Percentiles rank a stretch among this genome's conserved stretches.
phyloP scores from a whole-genome alignment of 2,113 vertebrate genomes.

The Mastomys coucha region DNA sequence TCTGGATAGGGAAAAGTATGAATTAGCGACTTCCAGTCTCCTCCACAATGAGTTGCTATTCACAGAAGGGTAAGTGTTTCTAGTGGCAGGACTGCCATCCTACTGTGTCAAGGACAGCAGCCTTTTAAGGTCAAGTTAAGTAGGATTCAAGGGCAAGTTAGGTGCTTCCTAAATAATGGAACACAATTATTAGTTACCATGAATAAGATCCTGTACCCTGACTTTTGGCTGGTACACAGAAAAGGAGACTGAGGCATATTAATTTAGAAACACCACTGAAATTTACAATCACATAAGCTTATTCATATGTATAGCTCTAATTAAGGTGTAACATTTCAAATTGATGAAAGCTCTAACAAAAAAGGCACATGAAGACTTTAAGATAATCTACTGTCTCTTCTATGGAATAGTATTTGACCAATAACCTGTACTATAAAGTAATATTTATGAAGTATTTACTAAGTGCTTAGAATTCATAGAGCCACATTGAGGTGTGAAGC shows the following conservation, averaged over 20 bases:
- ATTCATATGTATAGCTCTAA: conserved; percentile 63
- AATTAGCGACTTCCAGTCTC: neutral
- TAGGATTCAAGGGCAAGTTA: conserved; percentile 60
- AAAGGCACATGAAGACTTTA: neutral
- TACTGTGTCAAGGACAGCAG: neutral
- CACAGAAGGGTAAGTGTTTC: neutral
- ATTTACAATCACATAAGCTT: conserved; percentile 71
- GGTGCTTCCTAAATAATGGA: conserved; percentile 47
- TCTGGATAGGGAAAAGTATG: neutral
- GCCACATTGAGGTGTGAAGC: neutral
- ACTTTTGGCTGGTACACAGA: conserved; percentile 52
- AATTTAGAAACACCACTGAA: conserved; percentile 67
- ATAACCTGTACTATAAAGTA: neutral
- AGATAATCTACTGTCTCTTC: conserved; percentile 5
- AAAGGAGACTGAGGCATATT: conserved; percentile 54
- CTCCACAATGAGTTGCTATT: conserved; percentile 20
- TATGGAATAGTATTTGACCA: neutral
- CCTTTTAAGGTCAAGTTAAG: neutral
- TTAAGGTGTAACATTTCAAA: conserved; percentile 50
- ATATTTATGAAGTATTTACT: conserved; percentile 13
- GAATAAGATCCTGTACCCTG: conserved; percentile 64
- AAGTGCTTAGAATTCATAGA: neutral
- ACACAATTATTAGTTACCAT: conserved; percentile 65
- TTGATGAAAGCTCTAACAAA: conserved; percentile 37
- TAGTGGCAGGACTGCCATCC: neutral